Percentiles rank a stretch among this genome's conserved stretches.
Conservation (phyloP, 2,888 invertebrate species). For the Actias luna region DNA sequence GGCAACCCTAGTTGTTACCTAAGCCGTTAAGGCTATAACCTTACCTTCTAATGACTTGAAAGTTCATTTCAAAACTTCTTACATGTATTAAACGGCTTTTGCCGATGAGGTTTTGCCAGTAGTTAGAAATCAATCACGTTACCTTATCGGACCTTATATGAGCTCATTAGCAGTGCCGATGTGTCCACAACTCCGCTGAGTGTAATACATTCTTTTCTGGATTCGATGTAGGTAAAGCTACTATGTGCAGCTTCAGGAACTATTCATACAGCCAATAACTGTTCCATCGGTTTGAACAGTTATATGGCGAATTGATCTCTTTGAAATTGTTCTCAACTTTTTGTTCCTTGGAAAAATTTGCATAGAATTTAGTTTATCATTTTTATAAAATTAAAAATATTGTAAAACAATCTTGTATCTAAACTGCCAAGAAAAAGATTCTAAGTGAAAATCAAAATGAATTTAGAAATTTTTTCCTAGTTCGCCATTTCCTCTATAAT, state of each 20-base stretch:
- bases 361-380: background rate
- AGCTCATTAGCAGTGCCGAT: conserved; percentile 47
- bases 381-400: background rate
- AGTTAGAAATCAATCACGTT: conserved; percentile 38
- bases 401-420: background rate
- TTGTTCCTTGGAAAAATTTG: background rate
- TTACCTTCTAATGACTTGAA: background rate
- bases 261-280: conserved; percentile 57
- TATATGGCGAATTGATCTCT: conserved; percentile 58
- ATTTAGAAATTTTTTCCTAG: too few relatives aligned
- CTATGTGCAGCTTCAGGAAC: conserved; percentile 58
- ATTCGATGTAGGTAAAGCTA: conserved; percentile 30
- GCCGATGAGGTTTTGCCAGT: conserved; percentile 1
- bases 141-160: conserved; percentile 40
- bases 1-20: background rate
- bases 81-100: background rate
- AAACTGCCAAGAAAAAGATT: too few relatives aligned
- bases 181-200: conserved; percentile 34
- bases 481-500: too few relatives aligned
- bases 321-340: conserved; percentile 20
- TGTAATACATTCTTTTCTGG: conserved; percentile 30
- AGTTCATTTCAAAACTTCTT: background rate
- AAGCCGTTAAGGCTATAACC: background rate
- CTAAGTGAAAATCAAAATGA: too few relatives aligned
- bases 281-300: conserved; percentile 60